Percentiles rank a stretch among this genome's conserved stretches.
Conservation (phyloP, 2,888 invertebrate genomes). For the Epinotia nisella region DNA sequence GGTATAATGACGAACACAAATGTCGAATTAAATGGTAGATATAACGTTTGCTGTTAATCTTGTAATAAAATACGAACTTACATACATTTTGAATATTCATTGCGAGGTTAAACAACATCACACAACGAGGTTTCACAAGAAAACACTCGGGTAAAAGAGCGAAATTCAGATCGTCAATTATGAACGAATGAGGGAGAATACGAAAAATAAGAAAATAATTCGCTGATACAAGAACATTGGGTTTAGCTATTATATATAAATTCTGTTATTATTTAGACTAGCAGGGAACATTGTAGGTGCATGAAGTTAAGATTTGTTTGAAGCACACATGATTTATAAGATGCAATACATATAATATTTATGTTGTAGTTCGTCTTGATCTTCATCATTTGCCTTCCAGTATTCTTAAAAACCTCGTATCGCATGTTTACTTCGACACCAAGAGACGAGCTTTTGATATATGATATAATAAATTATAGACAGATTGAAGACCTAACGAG, state of each 20-base stretch:
- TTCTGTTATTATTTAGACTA: constrained; percentile 6
- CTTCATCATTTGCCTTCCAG: no score
- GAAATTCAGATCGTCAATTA: constrained; percentile 32
- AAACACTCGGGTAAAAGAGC: constrained; percentile 9
- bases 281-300: not conserved
- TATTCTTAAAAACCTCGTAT: no score
- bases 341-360: no score
- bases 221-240: constrained; percentile 17
- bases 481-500: not conserved
- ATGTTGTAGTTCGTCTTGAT: no score
- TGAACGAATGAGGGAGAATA: constrained; percentile 20
- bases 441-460: not conserved
- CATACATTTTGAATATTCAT: not conserved
- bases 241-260: constrained; percentile 2
- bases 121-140: constrained; percentile 19
- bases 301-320: not conserved
- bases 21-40: no score
- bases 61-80: constrained; percentile 8
- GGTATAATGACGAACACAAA: no score
- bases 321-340: no score
- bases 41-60: not conserved
- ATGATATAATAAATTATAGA: not conserved
- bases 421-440: not conserved
- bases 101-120: not conserved
- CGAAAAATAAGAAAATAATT: constrained; percentile 34